Base-by-base conservation (phyloP, 1,140 invertebrate species). In the Pygmarrhopalites habei region DNA sequence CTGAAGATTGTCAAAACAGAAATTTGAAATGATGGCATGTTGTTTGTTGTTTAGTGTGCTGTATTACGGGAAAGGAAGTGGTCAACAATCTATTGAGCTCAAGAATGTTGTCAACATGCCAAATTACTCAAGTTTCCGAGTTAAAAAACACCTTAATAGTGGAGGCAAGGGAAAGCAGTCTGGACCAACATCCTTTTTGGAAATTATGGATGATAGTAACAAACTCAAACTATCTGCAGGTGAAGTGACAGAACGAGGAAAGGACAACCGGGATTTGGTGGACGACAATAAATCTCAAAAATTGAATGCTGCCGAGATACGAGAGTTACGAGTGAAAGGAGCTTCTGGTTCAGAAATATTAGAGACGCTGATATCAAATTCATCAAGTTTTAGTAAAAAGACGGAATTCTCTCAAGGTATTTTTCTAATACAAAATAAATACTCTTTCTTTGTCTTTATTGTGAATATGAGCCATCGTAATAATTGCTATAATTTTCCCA, bases 361-460 rank as follows among this genome's bases (percentile, higher is more conserved):
- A 32, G 86, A 84, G 60, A 85, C 86, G 47, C 78, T 98, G 3
- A 86, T 96, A 43, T 86, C 86, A 65, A 95, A 95, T 74, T 96
- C 92, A 44, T 86, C 84, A 63, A 92, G 90, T 12, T 92, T 91
- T 76, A 80, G 82, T 28, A 79, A 82, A 30, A 95, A 95, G 80
- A 96, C 92, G 1, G 89, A 89, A 72, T 96, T 86, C 75, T 89
- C 92, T 0, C 91, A 96, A 76, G n/a, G n/a, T n/a, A n/a, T n/a
- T n/a, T n/a, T n/a, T n/a, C n/a, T n/a, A n/a, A n/a, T n/a, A n/a
- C n/a, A n/a, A n/a, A n/a, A n/a, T n/a, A n/a, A n/a, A n/a, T n/a
- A n/a, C n/a, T n/a, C n/a, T n/a, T n/a, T n/a, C n/a, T n/a, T n/a
- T n/a, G n/a, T n/a, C n/a, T n/a, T n/a, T n/a, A n/a, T n/a, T n/a